Evolutionary conservation across 2,113 vertebrate species (phyloP), one percentile per base, ranked within the genome.

Genomic region (Scolopax mira): DNA sequence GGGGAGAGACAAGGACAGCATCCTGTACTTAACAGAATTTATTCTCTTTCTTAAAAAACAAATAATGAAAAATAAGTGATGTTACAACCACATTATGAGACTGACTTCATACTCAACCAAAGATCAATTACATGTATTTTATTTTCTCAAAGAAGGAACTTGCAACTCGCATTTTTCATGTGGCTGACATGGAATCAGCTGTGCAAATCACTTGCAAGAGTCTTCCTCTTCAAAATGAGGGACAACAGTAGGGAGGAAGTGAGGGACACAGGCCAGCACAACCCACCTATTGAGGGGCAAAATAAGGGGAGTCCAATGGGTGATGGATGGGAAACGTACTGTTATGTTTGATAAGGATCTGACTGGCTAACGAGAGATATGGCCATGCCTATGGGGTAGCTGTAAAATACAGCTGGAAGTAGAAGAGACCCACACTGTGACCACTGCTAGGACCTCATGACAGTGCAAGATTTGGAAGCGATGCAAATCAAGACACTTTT

Each of bases 301-400:
- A 88, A 33, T 9, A 42, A 73, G 90, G 55, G 24, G 13, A 57
- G 17, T 3, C 18, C 3, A 46, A 3, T 2, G 3, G 37, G 31
- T 4, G 28, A 51, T 1, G 6, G 52, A 72, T 0, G 7, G 55
- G 39, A 84, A 87, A 79, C 2, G 11, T 4, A 13, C 21, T 30
- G 8, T 51, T 51, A 18, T 1, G 8, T 25, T 23, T 18, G 15
- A 17, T 23, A 33, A 41, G 35, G 24, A 66, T 23, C 42, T 3
- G 1, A 5, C 9, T 10, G 51, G 70, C n/a, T 39, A 12, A 16
- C 4, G 18, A 35, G 39, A 66, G 39, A 79, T 1, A 11, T 6
- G 24, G 33, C 2, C 3, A 1, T 19, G 44, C 19, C 64, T 21
- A 2, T 0, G 1, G 23, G 4, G 19, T 2, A 35, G 35, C 74